Percentiles rank a stretch among this genome's conserved stretches.
These are phyloP conservation scores for Triplophysa dalaica DNA, from an alignment of 2,113 vertebrate genomes.

Conservation along the genomic window DNA sequence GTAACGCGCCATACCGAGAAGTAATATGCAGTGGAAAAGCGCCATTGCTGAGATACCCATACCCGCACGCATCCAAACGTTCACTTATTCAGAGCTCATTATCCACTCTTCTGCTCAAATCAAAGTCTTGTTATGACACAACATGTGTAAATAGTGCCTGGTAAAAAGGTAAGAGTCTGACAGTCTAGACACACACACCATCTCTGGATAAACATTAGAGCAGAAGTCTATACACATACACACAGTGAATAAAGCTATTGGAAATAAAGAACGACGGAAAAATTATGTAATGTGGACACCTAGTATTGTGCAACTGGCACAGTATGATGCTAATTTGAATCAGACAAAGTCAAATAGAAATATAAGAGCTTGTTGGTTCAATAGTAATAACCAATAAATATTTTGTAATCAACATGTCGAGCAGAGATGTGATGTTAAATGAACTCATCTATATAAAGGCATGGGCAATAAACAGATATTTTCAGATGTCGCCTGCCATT, in stretches of 20 bases:
- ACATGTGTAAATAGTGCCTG: constrained; percentile 14
- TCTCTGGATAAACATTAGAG: constrained; percentile 25
- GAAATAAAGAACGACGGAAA: not conserved
- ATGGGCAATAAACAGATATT: not conserved
- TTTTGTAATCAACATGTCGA: too few relatives aligned
- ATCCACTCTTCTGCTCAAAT: constrained; percentile 16
- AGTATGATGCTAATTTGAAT: not conserved
- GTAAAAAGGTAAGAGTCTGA: constrained; percentile 18
- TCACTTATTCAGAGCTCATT: constrained; percentile 12
- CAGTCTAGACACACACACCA: constrained; percentile 2
- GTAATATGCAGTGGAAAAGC: too few relatives aligned
- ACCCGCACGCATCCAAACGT: constrained; percentile 5
- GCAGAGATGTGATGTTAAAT: not conserved
- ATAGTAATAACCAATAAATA: not conserved
- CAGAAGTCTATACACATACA: not conserved
- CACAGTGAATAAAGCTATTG: not conserved
- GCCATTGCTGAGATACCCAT: not conserved
- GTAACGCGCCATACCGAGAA: too few relatives aligned
- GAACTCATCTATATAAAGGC: not conserved
- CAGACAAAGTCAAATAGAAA: not conserved
- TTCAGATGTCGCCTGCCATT: constrained; percentile 45
- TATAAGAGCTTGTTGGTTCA: not conserved
- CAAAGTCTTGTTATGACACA: constrained; percentile 21
- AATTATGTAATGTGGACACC: not conserved
- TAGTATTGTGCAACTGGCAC: not conserved